Evolutionary conservation across 2,888 invertebrate genomes (phyloP).

Genomic region (Megamerina dolium): DNA sequence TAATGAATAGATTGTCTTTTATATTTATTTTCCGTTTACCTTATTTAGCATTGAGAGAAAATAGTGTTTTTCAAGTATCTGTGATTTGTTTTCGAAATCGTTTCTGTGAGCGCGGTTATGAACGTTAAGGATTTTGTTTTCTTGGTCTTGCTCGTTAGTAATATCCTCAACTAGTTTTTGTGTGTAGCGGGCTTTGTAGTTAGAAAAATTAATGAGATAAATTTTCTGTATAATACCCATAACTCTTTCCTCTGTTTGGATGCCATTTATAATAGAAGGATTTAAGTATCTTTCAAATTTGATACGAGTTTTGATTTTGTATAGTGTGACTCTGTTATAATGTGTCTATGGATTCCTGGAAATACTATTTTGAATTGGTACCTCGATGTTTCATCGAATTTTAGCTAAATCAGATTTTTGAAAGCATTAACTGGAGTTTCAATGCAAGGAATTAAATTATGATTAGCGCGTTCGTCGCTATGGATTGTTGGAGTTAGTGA

Average conservation of each 20-base stretch:
- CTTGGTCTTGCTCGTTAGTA: constrained; percentile 2
- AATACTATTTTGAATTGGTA: neutral
- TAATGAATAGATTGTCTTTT: constrained; percentile 18
- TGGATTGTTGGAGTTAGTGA: neutral
- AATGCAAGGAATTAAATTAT: neutral
- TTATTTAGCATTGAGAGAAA: constrained; percentile 11
- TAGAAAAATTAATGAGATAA: constrained; percentile 6
- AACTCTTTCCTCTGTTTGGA: too few relatives aligned
- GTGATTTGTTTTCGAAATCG: constrained; percentile 13
- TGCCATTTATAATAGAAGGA: constrained; percentile 2
- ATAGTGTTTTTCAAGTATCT: constrained; percentile 6
- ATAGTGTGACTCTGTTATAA: neutral
- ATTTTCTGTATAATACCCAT: constrained; percentile 11
- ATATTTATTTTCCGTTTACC: constrained; percentile 12
- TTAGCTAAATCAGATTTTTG: neutral
- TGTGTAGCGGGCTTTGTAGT: constrained; percentile 8
- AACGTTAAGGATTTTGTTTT: constrained; percentile 1
- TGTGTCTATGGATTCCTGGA: neutral
- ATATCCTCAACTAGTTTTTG: constrained; percentile 10
- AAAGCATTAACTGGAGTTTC: neutral
- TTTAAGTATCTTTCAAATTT: constrained; percentile 3
- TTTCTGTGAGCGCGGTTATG: constrained; percentile 11
- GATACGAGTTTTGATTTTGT: neutral
- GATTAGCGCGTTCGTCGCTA: neutral
- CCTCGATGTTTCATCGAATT: neutral